Evolutionary conservation across 2,888 invertebrate genomes (phyloP), one percentile per base, ranked within the genome.

Genomic region (Eupithecia exiguata): DNA sequence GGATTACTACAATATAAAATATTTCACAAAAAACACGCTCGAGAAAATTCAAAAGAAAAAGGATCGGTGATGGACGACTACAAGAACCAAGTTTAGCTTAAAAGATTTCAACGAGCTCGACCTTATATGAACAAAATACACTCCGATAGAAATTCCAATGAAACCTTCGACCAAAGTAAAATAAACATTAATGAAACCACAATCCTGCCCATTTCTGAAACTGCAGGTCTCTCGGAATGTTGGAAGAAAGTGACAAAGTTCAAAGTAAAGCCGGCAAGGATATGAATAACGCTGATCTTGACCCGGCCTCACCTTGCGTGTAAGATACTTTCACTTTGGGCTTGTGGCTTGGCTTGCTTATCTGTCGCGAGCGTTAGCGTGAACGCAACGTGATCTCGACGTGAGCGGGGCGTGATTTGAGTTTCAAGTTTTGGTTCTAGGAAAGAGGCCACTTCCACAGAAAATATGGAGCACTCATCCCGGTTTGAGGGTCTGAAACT

Each of bases 211-310:
- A 58, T 58, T 58, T 58, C 25, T 5, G 58, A 58, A 58, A 25
- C 58, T 25, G 58, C 58, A 58, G 25, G 38, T 21, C 40, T 43
- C 66, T 40, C 40, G 66, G 66, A 66, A 66, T 66, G 66, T 40
- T 38, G 66, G 38, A 66, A 38, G 21, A 46, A 70, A 46, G 62
- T 66, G 66, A 66, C 40, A 40, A 40, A 43, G 66, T 66, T 66
- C 36, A 38, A 65, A 36, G 40, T 14, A 38, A 40, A 40, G 38
- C 40, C 40, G 35, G 35, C 62, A 62, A 66, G 66, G 66, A 66
- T 66, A 66, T 66, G 40, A 40, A 38, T 66, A 40, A 66, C 38
- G 21, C 66, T 66, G 66, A 40, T 66, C 66, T 66, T 66, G 66
- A 66, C 66, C 66, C 25, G 40, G 66, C 66, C 66, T 66, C 38